Evolutionary conservation across 92 coral and sea anemone species (phyloP), one percentile per base, ranked within the genome.

Genomic region (Heteractis magnifica): DNA sequence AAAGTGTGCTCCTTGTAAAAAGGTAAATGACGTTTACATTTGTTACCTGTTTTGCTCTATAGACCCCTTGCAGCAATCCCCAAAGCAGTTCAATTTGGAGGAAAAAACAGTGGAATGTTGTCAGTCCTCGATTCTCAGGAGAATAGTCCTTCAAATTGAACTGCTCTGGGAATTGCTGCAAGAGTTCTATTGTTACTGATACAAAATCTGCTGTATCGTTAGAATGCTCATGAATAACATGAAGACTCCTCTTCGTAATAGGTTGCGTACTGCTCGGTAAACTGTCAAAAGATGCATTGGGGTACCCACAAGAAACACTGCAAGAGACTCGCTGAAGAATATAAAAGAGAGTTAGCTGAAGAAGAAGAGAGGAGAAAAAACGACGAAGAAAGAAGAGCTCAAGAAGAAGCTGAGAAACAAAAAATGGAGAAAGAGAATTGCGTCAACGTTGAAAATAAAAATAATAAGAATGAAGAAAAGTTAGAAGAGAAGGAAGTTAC

Each of bases 281-380:
- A 88, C 10, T 96, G 99, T 84, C 99, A 96, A 76, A 96, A 94
- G 85, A 84, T 92, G n/a, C 99, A 96, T 76, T 96, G 98, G 99
- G 75, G 87, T 14, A 94, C 99, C 4, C 99, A 96, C 82, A 96
- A 94, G 89, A 92, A 94, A 65, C 92, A 89, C 80, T 96, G 99
- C 77, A 90, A 94, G 80, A 71, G 88, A 52, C 85, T 92, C 65
- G 92, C 97, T 9, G 83, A 87, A 20, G 90, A 92, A 71, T 89
- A 84, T 72, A 86, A 85, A 73, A 79, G 90, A 59, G 81, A 89
- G 60, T 76, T 90, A 18, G 94, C 87, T 13, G 85, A 83, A 26
- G 88, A 93, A 82, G 88, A 88, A 62, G 82, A 81, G 62, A 88
- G 79, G 75, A 92, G 79, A 76, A 77, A 86, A 53, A 85, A 75